A percentile compares a stretch with the other conserved stretches of the same genome.
These are phyloP conservation scores for Anolis carolinensis DNA, from an alignment of 2,113 vertebrate species.

Conservation along the genomic window DNA sequence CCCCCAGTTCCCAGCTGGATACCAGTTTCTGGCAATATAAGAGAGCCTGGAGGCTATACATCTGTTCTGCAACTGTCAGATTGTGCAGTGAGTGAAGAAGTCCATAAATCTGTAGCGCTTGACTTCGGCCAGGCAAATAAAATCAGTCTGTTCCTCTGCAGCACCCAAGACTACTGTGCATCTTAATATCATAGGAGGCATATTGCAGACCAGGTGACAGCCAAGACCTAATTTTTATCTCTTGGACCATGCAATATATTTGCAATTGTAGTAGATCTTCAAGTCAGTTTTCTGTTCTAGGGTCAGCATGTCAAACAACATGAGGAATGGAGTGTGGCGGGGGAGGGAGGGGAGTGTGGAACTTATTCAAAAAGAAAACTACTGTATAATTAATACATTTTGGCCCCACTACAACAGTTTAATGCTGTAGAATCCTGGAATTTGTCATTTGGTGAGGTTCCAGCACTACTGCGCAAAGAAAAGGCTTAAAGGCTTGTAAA, in stretches of 20 bases:
- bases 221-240: background rate
- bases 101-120: conserved; percentile 51
- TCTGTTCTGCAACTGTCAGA: conserved; percentile 68
- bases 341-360: too few species aligned
- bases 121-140: conserved; percentile 33
- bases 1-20: conserved; percentile 62
- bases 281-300: too few species aligned
- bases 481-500: too few species aligned
- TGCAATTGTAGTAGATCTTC: too few species aligned
- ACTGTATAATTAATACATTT: too few species aligned
- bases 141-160: background rate
- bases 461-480: too few species aligned
- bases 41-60: conserved; percentile 62
- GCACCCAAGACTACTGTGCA: background rate
- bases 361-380: too few species aligned
- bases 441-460: too few species aligned
- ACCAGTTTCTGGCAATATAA: conserved; percentile 51
- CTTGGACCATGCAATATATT: background rate
- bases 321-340: too few species aligned
- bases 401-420: too few species aligned
- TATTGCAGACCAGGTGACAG: background rate
- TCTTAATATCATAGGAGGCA: rapidly evolving
- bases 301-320: too few species aligned
- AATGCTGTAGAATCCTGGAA: too few species aligned
- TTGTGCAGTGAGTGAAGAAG: conserved; percentile 59